Percentiles rank a stretch among this genome's conserved stretches.
Conservation (phyloP, 2,113 vertebrate species). For the Neotoma lepida region DNA sequence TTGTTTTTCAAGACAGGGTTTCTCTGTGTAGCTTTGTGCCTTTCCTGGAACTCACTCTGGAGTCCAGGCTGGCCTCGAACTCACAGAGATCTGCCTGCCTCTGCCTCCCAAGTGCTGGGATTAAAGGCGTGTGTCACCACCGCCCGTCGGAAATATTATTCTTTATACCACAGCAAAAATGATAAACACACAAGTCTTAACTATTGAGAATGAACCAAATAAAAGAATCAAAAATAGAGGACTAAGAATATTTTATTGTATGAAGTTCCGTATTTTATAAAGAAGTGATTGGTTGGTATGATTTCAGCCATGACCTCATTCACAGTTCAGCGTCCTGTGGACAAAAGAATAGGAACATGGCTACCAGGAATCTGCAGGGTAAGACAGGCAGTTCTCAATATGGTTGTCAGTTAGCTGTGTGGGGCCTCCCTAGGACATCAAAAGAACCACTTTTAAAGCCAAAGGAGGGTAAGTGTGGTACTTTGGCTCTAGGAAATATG, state of each 20-base stretch:
- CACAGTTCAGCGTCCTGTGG: background rate
- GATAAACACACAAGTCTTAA: background rate
- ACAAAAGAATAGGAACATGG: background rate
- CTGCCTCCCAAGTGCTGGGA: no score
- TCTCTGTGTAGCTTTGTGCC: no score
- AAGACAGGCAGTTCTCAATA: background rate
- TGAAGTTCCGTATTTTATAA: constrained; percentile 9
- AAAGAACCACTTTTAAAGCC: background rate
- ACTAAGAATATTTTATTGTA: background rate
- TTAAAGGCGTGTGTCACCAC: no score
- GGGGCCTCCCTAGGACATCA: background rate
- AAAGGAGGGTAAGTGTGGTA: background rate
- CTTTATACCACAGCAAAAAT: background rate
- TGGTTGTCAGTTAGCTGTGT: background rate
- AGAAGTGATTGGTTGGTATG: background rate
- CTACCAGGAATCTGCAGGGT: background rate
- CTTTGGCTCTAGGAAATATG: background rate
- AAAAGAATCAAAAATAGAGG: background rate
- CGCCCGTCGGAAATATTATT: background rate
- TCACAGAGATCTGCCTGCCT: no score
- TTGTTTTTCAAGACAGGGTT: no score
- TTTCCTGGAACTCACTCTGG: no score
- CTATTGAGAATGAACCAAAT: background rate
- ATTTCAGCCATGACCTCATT: background rate
- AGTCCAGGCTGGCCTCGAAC: no score